These are phyloP conservation scores for Hirtodrosophila confusa DNA, from an alignment of 2,888 invertebrate genomes.

Conservation along the genomic window DNA sequence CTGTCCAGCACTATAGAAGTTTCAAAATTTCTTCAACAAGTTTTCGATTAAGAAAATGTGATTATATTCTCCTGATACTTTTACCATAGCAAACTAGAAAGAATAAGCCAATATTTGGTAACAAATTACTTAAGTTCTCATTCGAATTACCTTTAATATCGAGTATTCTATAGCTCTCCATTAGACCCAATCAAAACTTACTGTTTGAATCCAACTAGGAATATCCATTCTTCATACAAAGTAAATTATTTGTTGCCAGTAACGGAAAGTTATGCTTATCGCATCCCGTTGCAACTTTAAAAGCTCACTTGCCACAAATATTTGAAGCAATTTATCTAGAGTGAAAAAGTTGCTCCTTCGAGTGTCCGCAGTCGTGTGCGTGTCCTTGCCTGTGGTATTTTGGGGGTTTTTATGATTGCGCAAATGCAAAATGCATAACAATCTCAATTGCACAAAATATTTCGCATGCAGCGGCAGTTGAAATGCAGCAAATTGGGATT, in stretches of 20 bases:
- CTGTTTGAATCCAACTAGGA: background rate
- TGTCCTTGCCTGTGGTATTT: constrained; percentile 53
- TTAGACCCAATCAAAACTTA: constrained; percentile 30
- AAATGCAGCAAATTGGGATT: constrained; percentile 69
- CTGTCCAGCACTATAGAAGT: too few relatives aligned
- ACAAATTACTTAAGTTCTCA: background rate
- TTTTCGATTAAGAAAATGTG: too few relatives aligned
- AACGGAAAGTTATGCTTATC: constrained; percentile 68
- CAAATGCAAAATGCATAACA: constrained; percentile 75
- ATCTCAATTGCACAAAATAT: constrained; percentile 73
- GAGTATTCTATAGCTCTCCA: constrained; percentile 2
- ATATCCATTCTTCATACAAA: constrained; percentile 31
- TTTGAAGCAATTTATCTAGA: constrained; percentile 57
- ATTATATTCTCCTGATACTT: too few relatives aligned
- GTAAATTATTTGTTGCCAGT: constrained; percentile 62
- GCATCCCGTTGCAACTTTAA: constrained; percentile 51
- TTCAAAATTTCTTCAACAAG: too few relatives aligned
- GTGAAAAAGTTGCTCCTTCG: constrained; percentile 57
- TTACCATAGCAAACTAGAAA: too few relatives aligned
- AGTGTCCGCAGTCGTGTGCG: constrained; percentile 27
- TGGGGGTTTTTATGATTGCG: constrained; percentile 57
- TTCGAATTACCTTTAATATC: constrained; percentile 2
- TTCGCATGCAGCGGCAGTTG: constrained; percentile 57
- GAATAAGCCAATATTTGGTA: background rate
- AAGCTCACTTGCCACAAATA: constrained; percentile 56